Conservation (phyloP, 2,797 vertebrate species). For the Sebastes vulpes region DNA sequence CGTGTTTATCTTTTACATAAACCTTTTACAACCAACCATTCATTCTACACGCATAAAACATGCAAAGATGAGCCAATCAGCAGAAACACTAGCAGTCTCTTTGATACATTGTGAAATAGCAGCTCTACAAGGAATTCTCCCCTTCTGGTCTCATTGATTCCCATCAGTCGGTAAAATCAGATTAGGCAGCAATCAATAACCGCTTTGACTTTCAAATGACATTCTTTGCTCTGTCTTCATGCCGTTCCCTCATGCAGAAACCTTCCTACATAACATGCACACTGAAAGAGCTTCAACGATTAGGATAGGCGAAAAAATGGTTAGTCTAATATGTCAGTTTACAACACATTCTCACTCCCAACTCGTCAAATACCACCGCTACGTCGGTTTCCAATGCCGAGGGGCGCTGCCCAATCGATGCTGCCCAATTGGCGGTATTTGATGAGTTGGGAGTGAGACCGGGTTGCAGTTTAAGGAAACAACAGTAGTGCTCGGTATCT, state of each 20-base stretch:
- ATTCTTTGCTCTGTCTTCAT: constrained; percentile 45
- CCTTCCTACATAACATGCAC: constrained; percentile 21
- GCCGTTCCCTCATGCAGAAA: constrained; percentile 27
- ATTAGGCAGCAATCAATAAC: constrained; percentile 65
- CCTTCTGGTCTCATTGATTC: constrained; percentile 54
- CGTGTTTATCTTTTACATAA: not conserved
- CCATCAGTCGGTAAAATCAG: constrained; percentile 50
- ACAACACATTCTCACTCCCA: too few relatives aligned
- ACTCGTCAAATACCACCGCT: too few relatives aligned
- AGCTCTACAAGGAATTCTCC: constrained; percentile 23
- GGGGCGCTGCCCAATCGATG: too few relatives aligned
- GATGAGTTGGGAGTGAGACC: too few relatives aligned
- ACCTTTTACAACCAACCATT: not conserved
- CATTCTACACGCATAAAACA: constrained; percentile 21
- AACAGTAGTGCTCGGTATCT: not conserved
- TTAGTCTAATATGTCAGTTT: not conserved
- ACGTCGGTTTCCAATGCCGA: too few relatives aligned
- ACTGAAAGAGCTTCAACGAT: not conserved
- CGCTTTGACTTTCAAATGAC: constrained; percentile 63
- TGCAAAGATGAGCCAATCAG: constrained; percentile 9
- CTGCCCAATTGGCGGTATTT: too few relatives aligned
- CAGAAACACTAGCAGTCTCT: constrained; percentile 1
- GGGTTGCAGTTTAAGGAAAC: not conserved
- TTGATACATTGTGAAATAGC: not conserved
- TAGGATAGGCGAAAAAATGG: not conserved